phyloP scores from a whole-genome alignment of 2,113 vertebrate species.

The Cygnus atratus region DNA sequence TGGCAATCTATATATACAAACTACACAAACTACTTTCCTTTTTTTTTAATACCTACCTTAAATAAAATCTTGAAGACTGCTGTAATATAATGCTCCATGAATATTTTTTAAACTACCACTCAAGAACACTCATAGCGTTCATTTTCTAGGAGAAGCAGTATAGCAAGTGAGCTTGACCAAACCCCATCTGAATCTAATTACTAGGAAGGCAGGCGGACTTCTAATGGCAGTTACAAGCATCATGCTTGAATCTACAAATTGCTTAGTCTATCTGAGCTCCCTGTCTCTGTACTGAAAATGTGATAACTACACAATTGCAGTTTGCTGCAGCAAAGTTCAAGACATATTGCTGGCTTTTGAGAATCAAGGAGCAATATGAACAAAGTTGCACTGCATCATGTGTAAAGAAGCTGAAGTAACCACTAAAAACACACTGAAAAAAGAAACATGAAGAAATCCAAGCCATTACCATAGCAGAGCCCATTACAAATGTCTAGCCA shows the following conservation, averaged over 20 bases:
- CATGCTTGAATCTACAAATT: not conserved
- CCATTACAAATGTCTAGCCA: not conserved
- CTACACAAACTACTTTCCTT: not conserved
- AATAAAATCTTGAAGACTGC: not conserved
- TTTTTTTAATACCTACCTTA: not conserved
- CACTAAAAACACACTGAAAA: not conserved
- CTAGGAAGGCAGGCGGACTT: not conserved
- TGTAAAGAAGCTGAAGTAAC: not conserved
- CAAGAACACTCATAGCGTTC: not conserved
- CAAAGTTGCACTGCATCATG: not conserved
- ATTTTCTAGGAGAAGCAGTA: not conserved
- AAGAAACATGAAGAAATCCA: not conserved
- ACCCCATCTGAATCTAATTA: not conserved
- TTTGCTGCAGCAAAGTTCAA: not conserved
- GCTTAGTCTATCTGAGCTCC: not conserved
- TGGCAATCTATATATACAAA: not conserved
- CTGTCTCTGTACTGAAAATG: not conserved
- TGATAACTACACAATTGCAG: not conserved
- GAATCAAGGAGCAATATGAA: not conserved
- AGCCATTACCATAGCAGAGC: not conserved
- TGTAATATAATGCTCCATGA: not conserved
- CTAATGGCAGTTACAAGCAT: not conserved
- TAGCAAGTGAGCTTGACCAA: not conserved
- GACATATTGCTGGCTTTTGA: not conserved
- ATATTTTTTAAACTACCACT: not conserved